Evolutionary conservation across 2,888 invertebrate species (phyloP), one percentile per base, ranked within the genome.

Genomic region (Zonitis immaculata): DNA sequence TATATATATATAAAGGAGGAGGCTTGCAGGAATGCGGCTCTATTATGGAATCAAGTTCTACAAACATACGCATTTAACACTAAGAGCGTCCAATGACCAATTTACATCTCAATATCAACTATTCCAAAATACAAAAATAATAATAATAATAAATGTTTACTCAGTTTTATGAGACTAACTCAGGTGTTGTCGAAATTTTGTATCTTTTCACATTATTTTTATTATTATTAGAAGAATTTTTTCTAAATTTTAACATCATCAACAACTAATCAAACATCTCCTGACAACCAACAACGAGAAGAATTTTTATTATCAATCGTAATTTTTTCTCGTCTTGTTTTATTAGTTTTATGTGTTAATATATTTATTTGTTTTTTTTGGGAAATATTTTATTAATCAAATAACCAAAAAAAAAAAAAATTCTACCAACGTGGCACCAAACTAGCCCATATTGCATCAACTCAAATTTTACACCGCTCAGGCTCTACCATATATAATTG

Each of bases 31-130:
- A 75, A 75, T 75, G 75, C 70, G 70, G 75, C 73, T 74, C 75
- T 74, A 75, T 75, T 75, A 75, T 69, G 69, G 71, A 74, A 74
- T 75, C 75, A 73, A 75, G 74, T 75, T 74, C 73, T 72, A 71
- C 73, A 75, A 74, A 74, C 74, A 74, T 67, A 71, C 69, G 71
- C 74, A 74, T 74, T n/a, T 74, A 74, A 73, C 74, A 75, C 75
- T 66, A 66, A 66, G 64, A 63, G 66, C 64, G 65, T 66, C 69
- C 67, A 63, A 66, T 67, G 69, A 67, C 72, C 73, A 72, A 74
- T 75, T 75, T 74, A 74, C 74, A 75, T 73, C 75, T 75, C 73
- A 74, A 74, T 75, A 74, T 70, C 66, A 65, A 66, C 60, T 61
- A 56, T 67, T 20, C 54, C n/a, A n/a, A n/a, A n/a, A n/a, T n/a